A percentile compares a stretch with the other conserved stretches of the same genome.
Conservation (phyloP, 2,797 vertebrate species). For the Diceros bicornis region DNA sequence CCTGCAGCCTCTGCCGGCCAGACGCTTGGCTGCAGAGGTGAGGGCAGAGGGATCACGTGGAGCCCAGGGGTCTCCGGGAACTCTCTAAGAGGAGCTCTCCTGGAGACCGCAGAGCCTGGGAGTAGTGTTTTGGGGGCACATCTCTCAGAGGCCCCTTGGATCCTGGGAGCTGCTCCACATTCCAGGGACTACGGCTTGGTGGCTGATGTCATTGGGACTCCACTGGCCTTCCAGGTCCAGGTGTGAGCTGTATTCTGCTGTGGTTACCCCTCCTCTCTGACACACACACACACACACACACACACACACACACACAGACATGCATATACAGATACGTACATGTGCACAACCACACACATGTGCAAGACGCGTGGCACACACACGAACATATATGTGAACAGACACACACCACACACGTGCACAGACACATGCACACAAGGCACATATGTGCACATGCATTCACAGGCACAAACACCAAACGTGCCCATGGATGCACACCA, state of each 20-base stretch:
- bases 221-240: background rate
- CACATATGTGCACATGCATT: accelerated
- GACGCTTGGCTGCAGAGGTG: background rate
- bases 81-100: background rate
- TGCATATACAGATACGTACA: accelerated
- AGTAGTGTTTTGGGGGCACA: background rate
- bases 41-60: background rate
- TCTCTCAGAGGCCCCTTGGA: background rate
- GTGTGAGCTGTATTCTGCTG: background rate
- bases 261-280: background rate
- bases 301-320: background rate
- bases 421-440: background rate
- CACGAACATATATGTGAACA: background rate
- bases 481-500: background rate
- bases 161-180: background rate
- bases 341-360: no score
- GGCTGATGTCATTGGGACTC: background rate
- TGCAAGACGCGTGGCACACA: no score
- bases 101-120: background rate
- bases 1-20: background rate
- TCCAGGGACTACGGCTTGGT: background rate
- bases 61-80: background rate
- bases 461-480: background rate
- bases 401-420: background rate
- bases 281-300: background rate